Percentiles rank a stretch among this genome's conserved stretches.
Evolutionary conservation across 2,797 vertebrate species (phyloP).

Genomic region (Arnoldichthys spilopterus): DNA sequence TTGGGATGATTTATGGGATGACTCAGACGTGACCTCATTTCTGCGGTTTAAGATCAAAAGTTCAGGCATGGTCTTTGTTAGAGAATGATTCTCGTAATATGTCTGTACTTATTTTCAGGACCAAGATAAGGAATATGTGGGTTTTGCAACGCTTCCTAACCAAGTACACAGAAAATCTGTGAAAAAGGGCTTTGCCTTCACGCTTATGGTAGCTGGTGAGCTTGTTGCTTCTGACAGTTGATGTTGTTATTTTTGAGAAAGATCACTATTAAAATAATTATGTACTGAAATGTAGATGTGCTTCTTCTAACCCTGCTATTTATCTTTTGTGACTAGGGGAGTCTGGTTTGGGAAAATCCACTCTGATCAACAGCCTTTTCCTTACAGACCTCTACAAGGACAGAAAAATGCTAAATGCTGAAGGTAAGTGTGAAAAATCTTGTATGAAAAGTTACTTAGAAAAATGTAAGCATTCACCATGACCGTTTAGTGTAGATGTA

Average conservation of each 20-base stretch:
- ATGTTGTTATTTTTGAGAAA: not conserved
- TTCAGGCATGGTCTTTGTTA: not conserved
- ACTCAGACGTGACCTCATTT: not conserved
- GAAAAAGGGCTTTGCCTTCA: slow-evolving; percentile 89
- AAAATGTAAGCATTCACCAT: not conserved
- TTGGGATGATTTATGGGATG: not conserved
- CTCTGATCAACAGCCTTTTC: slow-evolving; percentile 87
- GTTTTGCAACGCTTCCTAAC: slow-evolving; percentile 85
- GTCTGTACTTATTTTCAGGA: slow-evolving; percentile 63
- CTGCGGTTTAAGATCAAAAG: not conserved
- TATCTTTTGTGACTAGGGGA: slow-evolving; percentile 66
- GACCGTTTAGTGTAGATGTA: not conserved
- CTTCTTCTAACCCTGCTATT: not conserved
- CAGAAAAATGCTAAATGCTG: slow-evolving; percentile 74
- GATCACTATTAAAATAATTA: not conserved
- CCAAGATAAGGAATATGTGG: slow-evolving; percentile 86
- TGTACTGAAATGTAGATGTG: not conserved
- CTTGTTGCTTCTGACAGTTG: not conserved
- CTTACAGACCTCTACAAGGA: slow-evolving; percentile 84
- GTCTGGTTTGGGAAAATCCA: slow-evolving; percentile 87
- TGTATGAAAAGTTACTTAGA: not conserved
- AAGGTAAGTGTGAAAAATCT: slow-evolving; percentile 65
- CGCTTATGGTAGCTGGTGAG: slow-evolving; percentile 85
- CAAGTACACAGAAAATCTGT: slow-evolving; percentile 88
- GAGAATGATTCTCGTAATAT: not conserved